Evolutionary conservation across 1,140 invertebrate species (phyloP).

Genomic region (Scaptomyza hsui): DNA sequence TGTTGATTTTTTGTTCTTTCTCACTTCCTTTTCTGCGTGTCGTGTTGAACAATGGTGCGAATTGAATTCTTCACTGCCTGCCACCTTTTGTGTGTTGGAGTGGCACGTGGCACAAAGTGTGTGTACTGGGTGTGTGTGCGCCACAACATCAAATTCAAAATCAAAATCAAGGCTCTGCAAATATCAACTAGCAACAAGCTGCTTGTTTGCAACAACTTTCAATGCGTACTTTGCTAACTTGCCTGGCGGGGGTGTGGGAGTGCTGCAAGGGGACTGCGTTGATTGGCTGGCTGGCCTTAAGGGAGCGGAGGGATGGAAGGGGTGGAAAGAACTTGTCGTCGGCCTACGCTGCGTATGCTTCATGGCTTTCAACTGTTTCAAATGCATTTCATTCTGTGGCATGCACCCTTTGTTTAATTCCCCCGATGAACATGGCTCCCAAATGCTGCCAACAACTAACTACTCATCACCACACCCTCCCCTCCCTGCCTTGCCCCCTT

Average conservation of each 20-base stretch:
- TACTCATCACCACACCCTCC: too few relatives aligned
- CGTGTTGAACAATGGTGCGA: constrained; percentile 47
- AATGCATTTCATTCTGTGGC: constrained; percentile 11
- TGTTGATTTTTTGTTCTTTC: constrained; percentile 30
- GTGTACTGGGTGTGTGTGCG: neutral
- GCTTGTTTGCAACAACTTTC: constrained; percentile 68
- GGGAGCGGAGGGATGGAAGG: too few relatives aligned
- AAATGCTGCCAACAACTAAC: neutral
- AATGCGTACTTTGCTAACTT: constrained; percentile 43
- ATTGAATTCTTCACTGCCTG: constrained; percentile 41
- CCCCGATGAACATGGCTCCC: neutral
- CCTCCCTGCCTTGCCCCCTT: neutral
- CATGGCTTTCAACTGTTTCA: constrained; percentile 1
- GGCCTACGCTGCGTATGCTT: constrained; percentile 21
- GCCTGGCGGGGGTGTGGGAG: constrained; percentile 2
- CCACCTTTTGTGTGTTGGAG: neutral
- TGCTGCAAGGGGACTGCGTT: neutral
- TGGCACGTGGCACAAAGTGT: constrained; percentile 18
- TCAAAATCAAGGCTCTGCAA: constrained; percentile 56
- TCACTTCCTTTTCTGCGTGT: constrained; percentile 5
- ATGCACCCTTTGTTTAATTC: constrained; percentile 19
- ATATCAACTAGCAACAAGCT: constrained; percentile 60
- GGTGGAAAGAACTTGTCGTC: constrained; percentile 19
- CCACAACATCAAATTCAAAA: constrained; percentile 22
- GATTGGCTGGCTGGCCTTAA: neutral